Base-by-base conservation (phyloP, 2,797 vertebrate species). In the Gallinago solitaria region DNA sequence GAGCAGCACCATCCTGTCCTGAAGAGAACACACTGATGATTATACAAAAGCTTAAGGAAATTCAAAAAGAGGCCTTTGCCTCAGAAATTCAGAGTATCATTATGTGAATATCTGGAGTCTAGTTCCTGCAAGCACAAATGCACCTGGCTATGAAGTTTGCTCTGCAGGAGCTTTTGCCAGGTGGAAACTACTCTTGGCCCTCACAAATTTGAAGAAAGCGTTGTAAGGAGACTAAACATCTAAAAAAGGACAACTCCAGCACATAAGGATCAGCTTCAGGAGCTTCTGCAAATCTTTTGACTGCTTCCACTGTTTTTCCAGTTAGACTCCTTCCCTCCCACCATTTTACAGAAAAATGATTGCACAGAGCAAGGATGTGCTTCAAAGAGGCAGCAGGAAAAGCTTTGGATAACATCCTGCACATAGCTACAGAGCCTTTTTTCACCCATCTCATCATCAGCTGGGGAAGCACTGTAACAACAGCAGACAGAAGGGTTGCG, bases 1-100 rank as follows among this genome's bases (percentile, higher is more conserved):
- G 12, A 98, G 98, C 89, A 98, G 92, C 85, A 98, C 97, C 98
- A 98, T 98, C 95, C 98, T 98, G 95, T 98, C 98, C 98, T 98
- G 92, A 37, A 90, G 84, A 96, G 84, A 83, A 89, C 86, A 92
- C 75, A 95, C 64, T 20, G 16, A 68, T 14, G 33, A 90, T 20
- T 30, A 39, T 8, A 54, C 4, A 10, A 51, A 93, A 90, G 32
- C 21, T 77, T 51, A 60, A 77, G 16, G 20, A 47, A 83, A 75
- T 21, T 20, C 27, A 78, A 60, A 50, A 28, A 35, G 14, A 85
- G 37, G 35, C 39, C 23, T 81, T 39, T 47, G 47, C 37, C 87
- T 85, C 57, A 75, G 37, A 75, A 81, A 75, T 59, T 73, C 47
- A 67, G 70, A 16, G 8, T 21, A 73, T 32, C 15, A 10, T 57